These are phyloP conservation scores for Drymonia ruficornis DNA, from an alignment of 2,888 invertebrate species.

Conservation along the genomic window DNA sequence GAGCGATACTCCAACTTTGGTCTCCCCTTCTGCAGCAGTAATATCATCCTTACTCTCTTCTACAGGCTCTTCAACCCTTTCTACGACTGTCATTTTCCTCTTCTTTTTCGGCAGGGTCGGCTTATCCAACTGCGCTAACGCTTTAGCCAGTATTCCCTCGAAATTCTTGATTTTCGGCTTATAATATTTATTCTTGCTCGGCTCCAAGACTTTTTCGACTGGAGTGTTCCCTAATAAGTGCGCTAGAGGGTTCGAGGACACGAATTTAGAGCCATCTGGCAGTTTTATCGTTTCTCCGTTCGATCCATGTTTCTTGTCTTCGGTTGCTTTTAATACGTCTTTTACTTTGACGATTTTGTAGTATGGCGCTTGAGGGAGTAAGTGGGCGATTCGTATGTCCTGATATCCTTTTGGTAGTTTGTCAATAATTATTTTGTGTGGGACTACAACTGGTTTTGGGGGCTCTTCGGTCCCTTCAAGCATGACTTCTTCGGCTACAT, in stretches of 20 bases:
- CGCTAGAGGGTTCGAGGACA: conserved; percentile 67
- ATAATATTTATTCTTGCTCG: conserved; percentile 52
- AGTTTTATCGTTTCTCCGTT: conserved; percentile 39
- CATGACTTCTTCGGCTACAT: conserved; percentile 69
- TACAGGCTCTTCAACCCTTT: too few relatives aligned
- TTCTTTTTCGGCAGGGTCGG: neutral
- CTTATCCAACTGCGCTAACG: conserved; percentile 48
- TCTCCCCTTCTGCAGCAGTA: too few relatives aligned
- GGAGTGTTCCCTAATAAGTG: conserved; percentile 58
- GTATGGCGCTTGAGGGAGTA: conserved; percentile 64
- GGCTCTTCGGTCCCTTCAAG: conserved; percentile 53
- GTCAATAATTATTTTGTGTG: conserved; percentile 55
- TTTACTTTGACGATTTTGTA: conserved; percentile 71
- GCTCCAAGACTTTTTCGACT: conserved; percentile 44
- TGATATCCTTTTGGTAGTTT: conserved; percentile 50
- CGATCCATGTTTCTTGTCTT: conserved; percentile 6
- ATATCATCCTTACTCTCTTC: too few relatives aligned
- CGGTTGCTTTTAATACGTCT: conserved; percentile 36
- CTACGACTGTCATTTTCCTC: neutral
- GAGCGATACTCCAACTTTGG: too few relatives aligned
- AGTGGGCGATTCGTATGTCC: conserved; percentile 61
- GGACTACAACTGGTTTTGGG: conserved; percentile 19
- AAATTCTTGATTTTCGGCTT: conserved; percentile 52
- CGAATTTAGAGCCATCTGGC: conserved; percentile 63
- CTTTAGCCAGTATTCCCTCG: conserved; percentile 56